A percentile compares a stretch with the other conserved stretches of the same genome.
Conservation (phyloP, 64 coral and sea anemone species). For the Dendronephthya gigantea region DNA sequence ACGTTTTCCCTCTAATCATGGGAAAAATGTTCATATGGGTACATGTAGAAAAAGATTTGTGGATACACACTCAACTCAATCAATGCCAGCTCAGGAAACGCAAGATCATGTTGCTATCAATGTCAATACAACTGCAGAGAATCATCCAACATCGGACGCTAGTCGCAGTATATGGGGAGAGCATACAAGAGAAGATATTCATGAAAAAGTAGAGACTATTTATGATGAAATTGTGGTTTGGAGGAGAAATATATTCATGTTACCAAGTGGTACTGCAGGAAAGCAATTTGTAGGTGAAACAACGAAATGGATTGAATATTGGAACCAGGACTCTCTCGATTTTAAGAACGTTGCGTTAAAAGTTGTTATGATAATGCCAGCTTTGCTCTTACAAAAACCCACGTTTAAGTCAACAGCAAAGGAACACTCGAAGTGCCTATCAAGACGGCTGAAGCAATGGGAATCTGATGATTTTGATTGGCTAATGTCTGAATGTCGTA, state of each 20-base stretch:
- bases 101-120: neutral
- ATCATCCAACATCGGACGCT: conserved; percentile 22
- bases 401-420: conserved; percentile 28
- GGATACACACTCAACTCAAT: conserved; percentile 3
- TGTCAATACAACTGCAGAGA: conserved; percentile 36
- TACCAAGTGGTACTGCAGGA: conserved; percentile 38
- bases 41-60: conserved; percentile 32
- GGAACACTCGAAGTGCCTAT: conserved; percentile 20
- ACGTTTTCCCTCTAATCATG: conserved; percentile 31
- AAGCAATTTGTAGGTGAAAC: conserved; percentile 40
- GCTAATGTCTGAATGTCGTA: neutral
- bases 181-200: conserved; percentile 37
- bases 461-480: conserved; percentile 1
- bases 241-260: conserved; percentile 47
- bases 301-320: conserved; percentile 38
- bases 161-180: conserved; percentile 24
- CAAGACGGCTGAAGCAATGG: conserved; percentile 19
- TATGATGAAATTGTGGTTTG: conserved; percentile 43
- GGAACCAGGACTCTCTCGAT: conserved; percentile 12
- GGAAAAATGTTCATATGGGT: conserved; percentile 35
- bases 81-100: neutral
- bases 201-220: neutral
- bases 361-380: conserved; percentile 13
- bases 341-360: conserved; percentile 10
- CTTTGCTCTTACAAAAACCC: conserved; percentile 28